phyloP scores from a whole-genome alignment of 2,797 vertebrate species.

The Heterohyrax brucei region DNA sequence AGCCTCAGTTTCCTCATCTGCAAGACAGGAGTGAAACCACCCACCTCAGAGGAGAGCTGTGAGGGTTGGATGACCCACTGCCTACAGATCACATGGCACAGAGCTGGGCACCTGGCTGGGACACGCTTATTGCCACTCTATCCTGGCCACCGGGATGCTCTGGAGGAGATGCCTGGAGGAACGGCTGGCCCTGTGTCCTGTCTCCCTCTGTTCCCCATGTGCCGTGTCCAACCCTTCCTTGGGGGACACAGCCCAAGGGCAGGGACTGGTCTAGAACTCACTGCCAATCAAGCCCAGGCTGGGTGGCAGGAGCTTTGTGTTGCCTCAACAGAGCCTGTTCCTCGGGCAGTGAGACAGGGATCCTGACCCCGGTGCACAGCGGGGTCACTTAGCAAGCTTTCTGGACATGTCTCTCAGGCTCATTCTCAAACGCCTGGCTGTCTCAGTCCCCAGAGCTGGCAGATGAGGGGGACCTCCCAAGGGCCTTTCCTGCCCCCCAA shows the following conservation, averaged over 20 bases:
- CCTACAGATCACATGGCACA: rapidly evolving
- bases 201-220: rapidly evolving
- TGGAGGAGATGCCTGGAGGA: neutral
- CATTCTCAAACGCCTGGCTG: rapidly evolving
- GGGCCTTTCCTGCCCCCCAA: neutral
- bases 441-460: rapidly evolving
- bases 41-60: rapidly evolving
- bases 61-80: rapidly evolving
- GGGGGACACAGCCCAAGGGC: neutral
- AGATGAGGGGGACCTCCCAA: rapidly evolving
- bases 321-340: rapidly evolving
- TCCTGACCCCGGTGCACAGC: rapidly evolving
- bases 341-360: neutral
- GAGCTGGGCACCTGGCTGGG: neutral
- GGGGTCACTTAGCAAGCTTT: too few relatives aligned
- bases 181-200: neutral
- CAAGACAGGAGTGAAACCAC: neutral
- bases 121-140: rapidly evolving
- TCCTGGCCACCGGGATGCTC: rapidly evolving
- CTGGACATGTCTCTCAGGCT: neutral
- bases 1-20: neutral
- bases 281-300: too few relatives aligned
- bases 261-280: rapidly evolving
- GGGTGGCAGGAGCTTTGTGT: neutral
- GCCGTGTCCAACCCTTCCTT: neutral